These are phyloP conservation scores for Cydia strobilella DNA, from an alignment of 1,140 invertebrate species.

Conservation along the genomic window DNA sequence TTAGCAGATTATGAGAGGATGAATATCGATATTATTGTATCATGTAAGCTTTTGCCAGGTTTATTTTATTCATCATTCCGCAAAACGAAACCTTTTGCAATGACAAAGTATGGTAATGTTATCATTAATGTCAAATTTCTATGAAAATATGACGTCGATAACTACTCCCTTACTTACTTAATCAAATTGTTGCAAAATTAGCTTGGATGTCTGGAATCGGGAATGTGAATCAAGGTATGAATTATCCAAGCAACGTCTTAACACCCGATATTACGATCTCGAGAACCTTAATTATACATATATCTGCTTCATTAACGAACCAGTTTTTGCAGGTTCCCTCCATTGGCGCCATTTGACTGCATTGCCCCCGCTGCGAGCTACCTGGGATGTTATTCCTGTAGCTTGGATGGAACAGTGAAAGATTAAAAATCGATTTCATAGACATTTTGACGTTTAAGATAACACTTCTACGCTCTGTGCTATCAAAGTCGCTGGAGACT, in stretches of 20 bases:
- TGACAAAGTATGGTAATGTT: no score
- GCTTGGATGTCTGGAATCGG: no score
- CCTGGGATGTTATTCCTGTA: not conserved
- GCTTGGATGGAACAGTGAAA: no score
- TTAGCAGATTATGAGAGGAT: not conserved
- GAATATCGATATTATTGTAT: conserved; percentile 3
- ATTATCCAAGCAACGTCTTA: not conserved
- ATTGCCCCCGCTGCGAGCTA: conserved; percentile 9
- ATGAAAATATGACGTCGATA: no score
- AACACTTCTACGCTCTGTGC: no score
- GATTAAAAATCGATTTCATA: no score
- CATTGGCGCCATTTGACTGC: conserved; percentile 17
- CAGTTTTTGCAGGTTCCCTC: not conserved
- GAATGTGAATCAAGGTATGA: not conserved
- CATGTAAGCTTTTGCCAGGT: not conserved
- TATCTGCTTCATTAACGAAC: not conserved
- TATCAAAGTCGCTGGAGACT: no score
- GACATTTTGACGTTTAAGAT: no score
- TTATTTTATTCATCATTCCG: not conserved
- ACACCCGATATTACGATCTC: not conserved
- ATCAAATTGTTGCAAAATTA: no score
- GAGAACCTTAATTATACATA: not conserved
- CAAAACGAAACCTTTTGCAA: no score
- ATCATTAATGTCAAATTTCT: no score
- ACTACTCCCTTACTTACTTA: no score